phyloP scores from a whole-genome alignment of 1,140 invertebrate genomes.

The Drosophila tristis region DNA sequence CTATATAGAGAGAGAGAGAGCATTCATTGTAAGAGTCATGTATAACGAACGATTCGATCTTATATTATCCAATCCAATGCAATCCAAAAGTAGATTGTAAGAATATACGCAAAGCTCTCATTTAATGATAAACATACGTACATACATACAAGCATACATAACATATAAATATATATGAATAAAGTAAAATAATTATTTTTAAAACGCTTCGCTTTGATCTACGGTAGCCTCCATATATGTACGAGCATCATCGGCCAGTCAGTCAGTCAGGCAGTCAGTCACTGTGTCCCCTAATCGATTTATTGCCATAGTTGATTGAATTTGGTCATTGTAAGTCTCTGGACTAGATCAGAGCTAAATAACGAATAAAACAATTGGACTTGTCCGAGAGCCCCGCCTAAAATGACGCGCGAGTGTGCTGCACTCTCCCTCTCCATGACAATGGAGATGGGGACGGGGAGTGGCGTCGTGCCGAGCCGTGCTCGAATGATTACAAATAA shows the following conservation, averaged over 20 bases:
- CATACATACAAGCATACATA: slow-evolving; percentile 1
- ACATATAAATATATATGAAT: slow-evolving; percentile 23
- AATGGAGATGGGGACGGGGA: slow-evolving; percentile 14
- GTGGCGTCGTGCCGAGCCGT: background rate
- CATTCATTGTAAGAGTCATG: background rate
- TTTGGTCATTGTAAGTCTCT: slow-evolving; percentile 33
- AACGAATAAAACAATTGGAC: slow-evolving; percentile 14
- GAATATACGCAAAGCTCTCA: slow-evolving; percentile 5
- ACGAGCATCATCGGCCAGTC: slow-evolving; percentile 8
- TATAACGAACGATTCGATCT: slow-evolving; percentile 4
- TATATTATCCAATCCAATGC: background rate
- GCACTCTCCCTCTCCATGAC: background rate
- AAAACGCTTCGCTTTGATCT: slow-evolving; percentile 8
- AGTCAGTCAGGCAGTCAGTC: slow-evolving; percentile 2
- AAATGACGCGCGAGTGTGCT: slow-evolving; percentile 12
- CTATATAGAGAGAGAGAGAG: background rate
- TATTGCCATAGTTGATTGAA: slow-evolving; percentile 35
- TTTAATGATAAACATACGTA: slow-evolving; percentile 1
- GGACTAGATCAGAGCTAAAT: slow-evolving; percentile 17
- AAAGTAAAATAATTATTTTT: slow-evolving; percentile 39
- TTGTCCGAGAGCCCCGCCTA: slow-evolving; percentile 21
- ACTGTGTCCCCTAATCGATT: slow-evolving; percentile 14
- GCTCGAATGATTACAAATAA: slow-evolving; percentile 32
- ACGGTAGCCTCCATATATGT: slow-evolving; percentile 26
- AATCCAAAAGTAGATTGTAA: slow-evolving; percentile 1